Evolutionary conservation across 2,797 vertebrate species (phyloP).

Genomic region (Danionella dracula): DNA sequence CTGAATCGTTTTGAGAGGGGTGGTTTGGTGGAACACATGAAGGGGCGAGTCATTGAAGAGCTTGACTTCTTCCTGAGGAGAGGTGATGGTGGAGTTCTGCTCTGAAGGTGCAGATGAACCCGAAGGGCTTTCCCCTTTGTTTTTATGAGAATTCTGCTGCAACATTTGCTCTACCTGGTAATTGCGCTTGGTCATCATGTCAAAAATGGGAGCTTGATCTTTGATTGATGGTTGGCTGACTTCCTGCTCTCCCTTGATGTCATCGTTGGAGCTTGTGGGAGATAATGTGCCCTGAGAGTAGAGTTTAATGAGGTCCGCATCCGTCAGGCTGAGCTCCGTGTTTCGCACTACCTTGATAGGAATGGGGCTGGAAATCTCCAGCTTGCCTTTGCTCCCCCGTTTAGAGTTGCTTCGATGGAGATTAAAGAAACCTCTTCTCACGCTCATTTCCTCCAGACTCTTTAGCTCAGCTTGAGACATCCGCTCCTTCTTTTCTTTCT

Average conservation of each 20-base stretch:
- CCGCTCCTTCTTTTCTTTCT: conserved; percentile 71
- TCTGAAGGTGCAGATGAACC: conserved; percentile 70
- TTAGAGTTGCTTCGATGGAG: conserved; percentile 83
- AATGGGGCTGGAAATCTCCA: conserved; percentile 95
- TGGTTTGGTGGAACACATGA: conserved; percentile 37
- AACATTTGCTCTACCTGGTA: conserved; percentile 70
- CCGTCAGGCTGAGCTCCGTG: conserved; percentile 79
- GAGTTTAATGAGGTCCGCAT: conserved; percentile 68
- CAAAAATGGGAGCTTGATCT: conserved; percentile 84
- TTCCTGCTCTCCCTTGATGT: conserved; percentile 64
- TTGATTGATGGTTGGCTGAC: conserved; percentile 77
- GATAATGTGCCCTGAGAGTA: conserved; percentile 68
- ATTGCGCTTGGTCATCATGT: conserved; percentile 80
- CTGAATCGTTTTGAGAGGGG: conserved; percentile 41
- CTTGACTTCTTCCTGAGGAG: conserved; percentile 69
- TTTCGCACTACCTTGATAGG: conserved; percentile 90
- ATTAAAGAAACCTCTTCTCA: conserved; percentile 90
- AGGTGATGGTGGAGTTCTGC: conserved; percentile 68
- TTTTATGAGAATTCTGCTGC: conserved; percentile 76
- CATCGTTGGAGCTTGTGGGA: conserved; percentile 74
- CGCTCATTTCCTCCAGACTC: conserved; percentile 87
- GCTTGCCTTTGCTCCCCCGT: conserved; percentile 76
- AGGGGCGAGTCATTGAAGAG: conserved; percentile 59
- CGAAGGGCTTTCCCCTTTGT: conserved; percentile 69
- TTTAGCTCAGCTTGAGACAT: conserved; percentile 73